These are phyloP conservation scores for Dicentrarchus labrax DNA, from an alignment of 2,113 vertebrate genomes.

Conservation along the genomic window DNA sequence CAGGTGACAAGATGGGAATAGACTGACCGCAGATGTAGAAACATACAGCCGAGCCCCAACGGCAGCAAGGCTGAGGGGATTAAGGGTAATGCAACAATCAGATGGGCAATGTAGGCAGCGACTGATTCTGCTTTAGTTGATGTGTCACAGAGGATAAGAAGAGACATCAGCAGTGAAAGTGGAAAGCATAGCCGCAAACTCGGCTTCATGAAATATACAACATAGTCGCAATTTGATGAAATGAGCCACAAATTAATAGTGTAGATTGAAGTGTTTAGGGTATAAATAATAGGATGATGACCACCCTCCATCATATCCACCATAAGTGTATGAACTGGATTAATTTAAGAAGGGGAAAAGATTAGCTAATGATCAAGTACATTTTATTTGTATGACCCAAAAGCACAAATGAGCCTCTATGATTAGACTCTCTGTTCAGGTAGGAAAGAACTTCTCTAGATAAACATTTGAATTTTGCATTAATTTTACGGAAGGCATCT, in stretches of 20 bases:
- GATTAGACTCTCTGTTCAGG: not conserved
- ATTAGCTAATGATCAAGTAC: not conserved
- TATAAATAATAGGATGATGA: not conserved
- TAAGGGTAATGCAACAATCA: slow-evolving; percentile 53
- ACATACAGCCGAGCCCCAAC: slow-evolving; percentile 29
- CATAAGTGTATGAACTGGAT: not conserved
- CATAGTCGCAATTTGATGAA: slow-evolving; percentile 6
- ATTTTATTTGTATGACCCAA: not conserved
- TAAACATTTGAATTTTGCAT: too few relatives aligned
- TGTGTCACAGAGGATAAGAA: slow-evolving; percentile 46
- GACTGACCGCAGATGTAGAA: slow-evolving; percentile 71
- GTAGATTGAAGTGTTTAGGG: not conserved
- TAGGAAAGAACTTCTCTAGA: too few relatives aligned
- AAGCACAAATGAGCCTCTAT: not conserved
- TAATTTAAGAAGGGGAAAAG: not conserved
- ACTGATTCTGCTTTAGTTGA: slow-evolving; percentile 26
- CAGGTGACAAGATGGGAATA: slow-evolving; percentile 59
- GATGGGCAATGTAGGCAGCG: slow-evolving; percentile 16
- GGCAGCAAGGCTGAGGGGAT: slow-evolving; percentile 33
- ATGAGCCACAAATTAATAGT: not conserved
- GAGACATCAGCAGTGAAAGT: slow-evolving; percentile 8
- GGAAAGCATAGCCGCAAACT: slow-evolving; percentile 9
- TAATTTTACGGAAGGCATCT: too few relatives aligned
- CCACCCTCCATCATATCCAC: not conserved
- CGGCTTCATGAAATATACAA: slow-evolving; percentile 42